Evolutionary conservation across 1,140 invertebrate species (phyloP).

Genomic region (Drosophila nikananu): DNA sequence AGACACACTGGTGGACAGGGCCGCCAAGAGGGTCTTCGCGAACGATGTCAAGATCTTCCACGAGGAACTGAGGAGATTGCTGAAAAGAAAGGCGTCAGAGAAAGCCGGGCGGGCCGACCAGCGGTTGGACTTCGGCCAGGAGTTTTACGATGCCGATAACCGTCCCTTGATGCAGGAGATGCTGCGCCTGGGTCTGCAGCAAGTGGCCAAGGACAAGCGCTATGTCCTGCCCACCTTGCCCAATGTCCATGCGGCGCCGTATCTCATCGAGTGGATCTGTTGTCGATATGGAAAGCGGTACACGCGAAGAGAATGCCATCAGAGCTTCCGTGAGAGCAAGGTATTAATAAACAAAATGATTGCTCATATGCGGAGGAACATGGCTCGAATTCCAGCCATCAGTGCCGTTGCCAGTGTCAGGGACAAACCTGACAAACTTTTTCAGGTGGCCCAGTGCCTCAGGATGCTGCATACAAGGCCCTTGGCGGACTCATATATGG

Average conservation of each 20-base stretch:
- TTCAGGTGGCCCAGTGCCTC: not conserved
- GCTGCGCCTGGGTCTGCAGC: conserved; percentile 40
- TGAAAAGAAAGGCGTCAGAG: not conserved
- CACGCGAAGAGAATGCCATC: conserved; percentile 20
- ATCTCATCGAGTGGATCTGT: conserved; percentile 68
- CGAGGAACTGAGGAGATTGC: conserved; percentile 15
- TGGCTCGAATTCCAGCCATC: conserved; percentile 2
- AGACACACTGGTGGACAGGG: conserved; percentile 31
- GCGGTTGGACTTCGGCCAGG: conserved; percentile 32
- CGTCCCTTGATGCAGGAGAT: conserved; percentile 49
- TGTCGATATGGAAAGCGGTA: conserved; percentile 62
- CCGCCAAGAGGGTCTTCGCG: conserved; percentile 25
- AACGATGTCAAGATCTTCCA: conserved; percentile 30
- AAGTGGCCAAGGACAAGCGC: conserved; percentile 47
- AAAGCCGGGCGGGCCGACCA: accelerated
- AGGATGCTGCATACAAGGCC: not conserved
- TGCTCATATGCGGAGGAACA: not conserved
- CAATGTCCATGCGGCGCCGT: conserved; percentile 53
- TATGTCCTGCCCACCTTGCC: conserved; percentile 67
- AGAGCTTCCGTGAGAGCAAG: not conserved
- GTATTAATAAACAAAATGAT: conserved; percentile 15
- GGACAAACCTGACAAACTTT: not conserved
- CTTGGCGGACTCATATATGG: conserved; percentile 48
- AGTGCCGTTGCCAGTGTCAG: not conserved
- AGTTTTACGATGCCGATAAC: conserved; percentile 52